Percentiles rank a stretch among this genome's conserved stretches.
These are phyloP conservation scores for Metalampra italica DNA, from an alignment of 2,888 invertebrate genomes.

Conservation along the genomic window DNA sequence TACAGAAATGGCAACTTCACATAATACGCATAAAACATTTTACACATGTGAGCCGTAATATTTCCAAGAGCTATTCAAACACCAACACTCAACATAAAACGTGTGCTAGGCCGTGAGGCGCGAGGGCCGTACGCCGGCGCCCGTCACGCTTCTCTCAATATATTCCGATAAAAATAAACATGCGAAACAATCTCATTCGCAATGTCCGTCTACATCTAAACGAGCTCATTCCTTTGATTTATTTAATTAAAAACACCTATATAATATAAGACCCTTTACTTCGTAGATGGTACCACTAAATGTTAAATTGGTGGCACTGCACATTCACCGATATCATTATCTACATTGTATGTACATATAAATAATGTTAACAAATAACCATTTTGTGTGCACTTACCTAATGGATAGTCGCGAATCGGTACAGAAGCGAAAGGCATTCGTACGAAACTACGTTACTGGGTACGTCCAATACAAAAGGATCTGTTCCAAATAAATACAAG, in stretches of 20 bases:
- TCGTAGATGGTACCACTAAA: constrained; percentile 7
- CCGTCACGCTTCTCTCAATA: constrained; percentile 7
- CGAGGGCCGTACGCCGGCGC: constrained; percentile 3
- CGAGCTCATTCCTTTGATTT: constrained; percentile 6
- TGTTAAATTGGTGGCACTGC: constrained; percentile 10
- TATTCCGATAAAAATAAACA: constrained; percentile 15
- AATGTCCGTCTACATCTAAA: constrained; percentile 10
- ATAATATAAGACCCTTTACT: constrained; percentile 12
- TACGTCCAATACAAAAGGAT: not conserved
- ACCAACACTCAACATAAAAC: constrained; percentile 16
- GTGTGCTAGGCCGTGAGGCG: constrained; percentile 21
- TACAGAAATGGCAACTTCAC: constrained; percentile 48
- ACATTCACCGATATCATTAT: constrained; percentile 19
- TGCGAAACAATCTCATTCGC: constrained; percentile 11
- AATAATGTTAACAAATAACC: constrained; percentile 11
- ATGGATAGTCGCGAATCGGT: constrained; percentile 3
- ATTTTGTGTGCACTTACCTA: constrained; percentile 1
- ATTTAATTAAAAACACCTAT: constrained; percentile 12
- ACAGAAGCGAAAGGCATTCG: constrained; percentile 3
- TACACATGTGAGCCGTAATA: constrained; percentile 28
- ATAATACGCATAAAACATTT: constrained; percentile 28
- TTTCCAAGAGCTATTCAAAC: constrained; percentile 18
- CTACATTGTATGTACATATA: constrained; percentile 28
- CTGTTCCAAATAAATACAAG: not conserved
- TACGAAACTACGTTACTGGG: not conserved